A percentile compares a stretch with the other conserved stretches of the same genome.
Conservation (phyloP, 2,113 vertebrate species). For the Xyrauchen texanus region DNA sequence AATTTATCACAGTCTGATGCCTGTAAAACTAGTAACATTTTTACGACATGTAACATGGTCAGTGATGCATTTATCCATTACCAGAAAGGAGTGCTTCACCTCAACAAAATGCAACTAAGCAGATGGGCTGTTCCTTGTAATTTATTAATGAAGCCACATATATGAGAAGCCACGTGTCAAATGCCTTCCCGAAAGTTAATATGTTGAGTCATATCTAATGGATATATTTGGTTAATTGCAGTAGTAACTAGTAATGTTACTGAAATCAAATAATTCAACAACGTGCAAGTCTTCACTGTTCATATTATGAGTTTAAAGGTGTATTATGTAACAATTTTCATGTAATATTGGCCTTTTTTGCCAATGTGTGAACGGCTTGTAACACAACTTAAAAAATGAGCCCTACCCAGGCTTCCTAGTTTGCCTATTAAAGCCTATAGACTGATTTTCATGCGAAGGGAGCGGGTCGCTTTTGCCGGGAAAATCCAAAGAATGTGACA, state of each 20-base stretch:
- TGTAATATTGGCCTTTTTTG: too few species aligned
- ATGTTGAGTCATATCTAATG: constrained; percentile 4
- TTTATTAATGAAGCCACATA: not conserved
- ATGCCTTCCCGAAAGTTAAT: not conserved
- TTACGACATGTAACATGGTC: not conserved
- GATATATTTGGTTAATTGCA: not conserved
- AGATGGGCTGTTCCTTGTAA: not conserved
- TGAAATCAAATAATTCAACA: not conserved
- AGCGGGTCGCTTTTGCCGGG: too few species aligned
- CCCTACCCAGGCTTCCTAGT: too few species aligned
- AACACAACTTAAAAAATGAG: too few species aligned
- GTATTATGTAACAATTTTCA: too few species aligned
- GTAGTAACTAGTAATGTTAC: not conserved
- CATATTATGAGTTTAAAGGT: too few species aligned
- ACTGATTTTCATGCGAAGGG: too few species aligned
- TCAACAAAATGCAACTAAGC: not conserved
- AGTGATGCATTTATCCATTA: not conserved
- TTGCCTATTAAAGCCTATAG: too few species aligned
- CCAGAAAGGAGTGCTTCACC: not conserved
- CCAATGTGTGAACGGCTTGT: too few species aligned
- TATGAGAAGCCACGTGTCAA: not conserved
- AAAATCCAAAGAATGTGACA: too few species aligned
- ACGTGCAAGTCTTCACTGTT: too few species aligned
- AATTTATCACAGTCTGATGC: not conserved
- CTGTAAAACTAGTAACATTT: not conserved